Evolutionary conservation across 2,797 vertebrate genomes (phyloP), one percentile per base, ranked within the genome.

Genomic region (Gila robusta): DNA sequence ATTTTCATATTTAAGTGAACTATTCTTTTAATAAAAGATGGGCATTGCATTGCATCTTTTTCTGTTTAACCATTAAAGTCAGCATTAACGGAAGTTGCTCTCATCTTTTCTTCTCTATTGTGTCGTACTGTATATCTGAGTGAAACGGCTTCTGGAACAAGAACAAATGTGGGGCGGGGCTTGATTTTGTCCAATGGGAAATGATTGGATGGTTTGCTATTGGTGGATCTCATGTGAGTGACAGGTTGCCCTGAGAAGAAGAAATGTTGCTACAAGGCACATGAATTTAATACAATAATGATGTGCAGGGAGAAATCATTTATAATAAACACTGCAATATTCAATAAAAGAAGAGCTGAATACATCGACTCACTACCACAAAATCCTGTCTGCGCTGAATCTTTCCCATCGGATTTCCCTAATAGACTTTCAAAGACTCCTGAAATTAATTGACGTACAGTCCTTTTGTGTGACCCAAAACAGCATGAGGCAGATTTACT

Each of bases 351-450:
- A 66, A 37, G 19, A 28, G 44, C 39, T 72, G 6, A 71, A 71
- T 71, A 41, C 39, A 72, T 44, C 5, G 26, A 71, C 37, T 71
- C 35, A 70, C 37, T n/a, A 41, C 21, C 37, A 3, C 11, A 71
- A 41, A n/a, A 41, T 39, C 67, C 4, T 21, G 19, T 39, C 35
- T 70, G 21, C 23, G n/a, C 23, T 19, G 49, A 54, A 21, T 73
- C 26, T 9, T 59, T 47, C 80, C 16, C n/a, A 59, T 4, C 7
- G 35, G n/a, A 21, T 71, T 37, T 67, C 3, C 41, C 14, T 11
- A 49, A 66, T 32, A 49, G 44, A 73, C 26, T 73, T 77, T 39
- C n/a, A 62, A 5, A 59, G 52, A 81, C 8, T 66, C 64, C 64
- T 32, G 26, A 66, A 32, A 66, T 82, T 5, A 73, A 82, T 3